Base-by-base conservation (phyloP, 1,140 invertebrate genomes). In the Gryllus bimaculatus region DNA sequence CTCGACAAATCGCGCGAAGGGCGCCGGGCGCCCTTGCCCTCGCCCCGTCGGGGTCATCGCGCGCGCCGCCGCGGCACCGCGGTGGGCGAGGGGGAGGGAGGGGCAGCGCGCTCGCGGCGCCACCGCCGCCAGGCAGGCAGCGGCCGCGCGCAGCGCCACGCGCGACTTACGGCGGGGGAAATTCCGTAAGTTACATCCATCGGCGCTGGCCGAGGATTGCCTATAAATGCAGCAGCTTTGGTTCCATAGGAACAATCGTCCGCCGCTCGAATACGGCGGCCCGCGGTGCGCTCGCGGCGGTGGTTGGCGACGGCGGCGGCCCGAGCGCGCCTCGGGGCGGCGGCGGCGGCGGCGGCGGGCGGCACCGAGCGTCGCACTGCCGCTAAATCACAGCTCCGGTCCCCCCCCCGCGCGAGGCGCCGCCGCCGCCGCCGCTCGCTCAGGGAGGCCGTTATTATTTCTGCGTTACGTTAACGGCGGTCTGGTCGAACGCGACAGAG, bases 211-310 rank as follows among this genome's bases (percentile, higher is more conserved):
- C 54, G 54, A 66, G 2, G 54, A 66, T 66, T 66, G 54, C 54
- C 54, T 66, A 66, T 66, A 66, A 66, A 66, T 66, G n/a, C 54
- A 66, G 54, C 54, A 66, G 54, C 54, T 66, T 66, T 66, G 54
- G 2, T 66, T 66, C 54, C 54, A 66, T 66, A 66, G 54, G 18
- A 66, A 66, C 54, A 66, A 66, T 66, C 54, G 54, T 66, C 18
- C 10, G 7, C 18, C 54, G 54, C 54, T 66, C 54, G 54, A n/a
- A 66, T 66, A 66, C 54, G 54, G 54, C 54, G 54, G 18, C 26
- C 26, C 26, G 1, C 1, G 2, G 54, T 1, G 18, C 54, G 54
- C 54, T 10, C 54, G 10, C 10, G 54, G 54, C 54, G 18, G 54
- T 39, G 26, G 26, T n/a, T 7, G 54, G 54, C 54, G 54, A 7